Base-by-base conservation (phyloP, 2,113 vertebrate species). In the Taurulus bubalis region DNA sequence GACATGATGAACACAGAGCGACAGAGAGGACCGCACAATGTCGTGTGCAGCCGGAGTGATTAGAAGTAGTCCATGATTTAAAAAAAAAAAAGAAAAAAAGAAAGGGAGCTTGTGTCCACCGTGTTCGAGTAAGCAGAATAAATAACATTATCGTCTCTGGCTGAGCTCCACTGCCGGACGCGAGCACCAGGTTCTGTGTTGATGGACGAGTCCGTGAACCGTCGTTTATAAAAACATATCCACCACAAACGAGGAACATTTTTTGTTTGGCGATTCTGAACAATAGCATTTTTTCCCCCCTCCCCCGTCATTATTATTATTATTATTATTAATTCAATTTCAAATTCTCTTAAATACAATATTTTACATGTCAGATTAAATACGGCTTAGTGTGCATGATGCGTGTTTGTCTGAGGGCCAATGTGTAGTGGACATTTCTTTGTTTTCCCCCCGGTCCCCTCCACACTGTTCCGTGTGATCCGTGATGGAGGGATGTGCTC, bases 271-370 rank as follows among this genome's bases (percentile, higher is more conserved):
- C 79, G 79, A 83, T 89, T 90, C 77, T 66, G 68, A 87, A 77
- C 78, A 73, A 45, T 83, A 84, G 58, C 47, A 82, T 88, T 42
- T 84, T 87, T 87, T 81, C 24, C 80, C 22, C 1, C 8, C n/a
- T 8, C 6, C 51, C 22, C 14, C 24, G 4, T 12, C 24, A 83
- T 32, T 28, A 85, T 84, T 55, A 85, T 84, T 85, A 83, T 78
- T 67, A 80, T 77, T 34, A 85, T 86, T 66, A 87, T 84, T 85
- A 79, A 82, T 83, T 87, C 42, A 51, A 45, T 73, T 89, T 87
- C 80, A 79, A n/a, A 83, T 89, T 90, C 84, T 91, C 89, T 94
- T 94, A 94, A 93, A 91, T 93, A 95, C 90, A 93, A 87, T 88
- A 94, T 93, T 90, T 92, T 92, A 94, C 91, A 93, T 40, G 75